Evolutionary conservation across 2,113 vertebrate genomes (phyloP), one percentile per base, ranked within the genome.

Genomic region (Brevimyrus niger): DNA sequence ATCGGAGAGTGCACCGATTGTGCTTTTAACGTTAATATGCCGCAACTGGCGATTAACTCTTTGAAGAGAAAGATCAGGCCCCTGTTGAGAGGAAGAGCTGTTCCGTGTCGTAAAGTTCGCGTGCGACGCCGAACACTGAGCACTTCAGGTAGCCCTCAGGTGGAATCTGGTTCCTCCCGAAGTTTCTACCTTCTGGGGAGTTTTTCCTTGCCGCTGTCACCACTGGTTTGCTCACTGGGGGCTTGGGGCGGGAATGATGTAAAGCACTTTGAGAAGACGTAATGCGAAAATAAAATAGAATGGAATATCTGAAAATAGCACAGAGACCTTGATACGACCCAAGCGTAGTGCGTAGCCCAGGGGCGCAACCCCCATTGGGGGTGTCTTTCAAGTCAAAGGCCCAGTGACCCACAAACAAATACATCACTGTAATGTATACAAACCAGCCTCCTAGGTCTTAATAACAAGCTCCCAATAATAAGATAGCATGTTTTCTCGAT

Each of bases 1-100:
- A 90, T 90, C 90, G 89, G 89, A 89, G 90, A 89, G 90, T 93
- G 58, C 46, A 31, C 89, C 89, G 88, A 92, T 90, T 88, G 89
- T 89, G 23, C 87, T 91, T 91, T 90, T 90, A 91, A 90, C 86
- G 88, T 44, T 86, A 51, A 86, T 89, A 87, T 88, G 61, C 86
- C 88, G 90, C 90, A 46, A 83, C 19, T 82, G 73, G 48, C 9
- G 23, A 73, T 88, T 84, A 55, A 85, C 51, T 89, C 38, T 21
- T 85, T 84, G 38, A 53, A 85, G 80, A 89, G 5, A 55, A 48
- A 89, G 35, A 89, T n/a, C 38, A 7, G 48, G 48, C 88, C 76
- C 50, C 55, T 27, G 38, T 55, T 15, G 50, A 89, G 4, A 27
- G 19, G 35, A 89, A 58, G 21, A 89, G 42, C 42, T 15, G 21